Conservation (phyloP, 2,113 vertebrate species). For the Formicarius rufipectus region DNA sequence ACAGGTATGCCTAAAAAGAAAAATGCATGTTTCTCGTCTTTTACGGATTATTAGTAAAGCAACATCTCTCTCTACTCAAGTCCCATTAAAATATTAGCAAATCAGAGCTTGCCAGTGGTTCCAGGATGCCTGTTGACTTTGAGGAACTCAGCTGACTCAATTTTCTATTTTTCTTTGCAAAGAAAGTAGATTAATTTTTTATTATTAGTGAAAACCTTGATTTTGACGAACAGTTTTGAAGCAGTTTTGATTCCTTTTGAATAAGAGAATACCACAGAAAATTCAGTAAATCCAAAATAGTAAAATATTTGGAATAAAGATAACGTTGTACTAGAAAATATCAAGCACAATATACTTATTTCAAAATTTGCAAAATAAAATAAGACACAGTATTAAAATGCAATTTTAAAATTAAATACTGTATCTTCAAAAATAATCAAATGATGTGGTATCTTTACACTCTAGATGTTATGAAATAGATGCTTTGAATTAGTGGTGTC, state of each 20-base stretch:
- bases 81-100: not conserved
- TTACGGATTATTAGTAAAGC: not conserved
- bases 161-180: not conserved
- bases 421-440: not conserved
- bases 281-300: not conserved
- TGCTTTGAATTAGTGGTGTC: not conserved
- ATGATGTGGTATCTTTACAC: not conserved
- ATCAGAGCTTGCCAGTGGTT: not conserved
- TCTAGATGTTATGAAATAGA: not conserved
- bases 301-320: not conserved
- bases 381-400: not conserved
- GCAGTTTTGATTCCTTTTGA: no score
- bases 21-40: not conserved
- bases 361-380: not conserved
- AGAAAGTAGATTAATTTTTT: not conserved
- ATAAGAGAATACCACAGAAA: not conserved
- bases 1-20: slow-evolving; percentile 76
- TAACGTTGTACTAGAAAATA: not conserved
- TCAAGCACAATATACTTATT: not conserved
- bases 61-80: not conserved
- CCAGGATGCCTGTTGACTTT: not conserved
- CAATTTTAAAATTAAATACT: not conserved
- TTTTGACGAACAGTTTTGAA: not conserved
- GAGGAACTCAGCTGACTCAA: not conserved
- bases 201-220: not conserved